phyloP scores from a whole-genome alignment of 92 coral and sea anemone species.

The Palythoa grandis region DNA sequence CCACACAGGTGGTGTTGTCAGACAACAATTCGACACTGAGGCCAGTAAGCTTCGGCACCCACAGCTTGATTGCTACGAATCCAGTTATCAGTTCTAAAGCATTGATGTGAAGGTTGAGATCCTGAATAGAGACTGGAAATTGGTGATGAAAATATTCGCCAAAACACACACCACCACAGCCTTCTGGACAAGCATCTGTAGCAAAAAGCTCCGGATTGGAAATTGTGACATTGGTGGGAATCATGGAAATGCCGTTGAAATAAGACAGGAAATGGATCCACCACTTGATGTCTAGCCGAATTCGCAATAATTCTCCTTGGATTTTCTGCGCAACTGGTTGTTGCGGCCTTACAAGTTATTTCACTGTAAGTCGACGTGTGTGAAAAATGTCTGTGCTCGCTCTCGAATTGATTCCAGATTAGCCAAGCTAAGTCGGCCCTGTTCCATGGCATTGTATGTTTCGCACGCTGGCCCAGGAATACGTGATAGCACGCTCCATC shows the following conservation, averaged over 20 bases:
- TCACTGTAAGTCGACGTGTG: constrained; percentile 50
- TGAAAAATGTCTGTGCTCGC: constrained; percentile 55
- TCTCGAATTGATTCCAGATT: constrained; percentile 38
- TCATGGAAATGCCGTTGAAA: constrained; percentile 55
- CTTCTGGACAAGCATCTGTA: constrained; percentile 59
- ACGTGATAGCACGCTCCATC: constrained; percentile 51
- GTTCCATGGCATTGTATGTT: constrained; percentile 46
- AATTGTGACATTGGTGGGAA: constrained; percentile 46
- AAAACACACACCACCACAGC: constrained; percentile 48
- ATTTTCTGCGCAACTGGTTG: background rate
- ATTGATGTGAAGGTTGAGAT: constrained; percentile 45
- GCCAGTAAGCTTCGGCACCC: constrained; percentile 18
- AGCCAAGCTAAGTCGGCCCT: constrained; percentile 43
- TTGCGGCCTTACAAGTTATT: constrained; percentile 6
- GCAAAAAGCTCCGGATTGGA: constrained; percentile 45
- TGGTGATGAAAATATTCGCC: constrained; percentile 29
- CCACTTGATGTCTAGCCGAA: constrained; percentile 48
- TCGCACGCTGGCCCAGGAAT: constrained; percentile 51
- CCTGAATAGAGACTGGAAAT: constrained; percentile 40
- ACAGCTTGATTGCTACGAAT: constrained; percentile 14
- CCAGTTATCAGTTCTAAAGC: constrained; percentile 48
- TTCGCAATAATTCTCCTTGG: no score
- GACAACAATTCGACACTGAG: constrained; percentile 47
- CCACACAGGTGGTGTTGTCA: background rate
- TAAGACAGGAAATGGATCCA: constrained; percentile 44